Evolutionary conservation across 1,140 invertebrate genomes (phyloP), one percentile per base, ranked within the genome.

Genomic region (Lethrus apterus): DNA sequence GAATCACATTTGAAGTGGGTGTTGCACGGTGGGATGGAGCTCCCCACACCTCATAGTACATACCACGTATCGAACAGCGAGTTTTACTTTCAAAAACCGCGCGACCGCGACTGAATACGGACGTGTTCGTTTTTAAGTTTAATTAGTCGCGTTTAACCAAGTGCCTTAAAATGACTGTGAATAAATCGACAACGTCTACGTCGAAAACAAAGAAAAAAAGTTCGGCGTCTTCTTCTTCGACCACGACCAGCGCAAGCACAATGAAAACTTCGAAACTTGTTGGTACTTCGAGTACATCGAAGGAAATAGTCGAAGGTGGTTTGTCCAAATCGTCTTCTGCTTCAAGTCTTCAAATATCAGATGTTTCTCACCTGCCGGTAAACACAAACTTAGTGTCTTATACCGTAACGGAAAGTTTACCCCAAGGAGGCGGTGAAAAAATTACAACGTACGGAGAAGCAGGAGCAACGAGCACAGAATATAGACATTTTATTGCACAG

Each of bases 331-430:
- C 60, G 4, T 64, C 62, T 4, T 64, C 62, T 4, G 49, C 59
- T 5, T 63, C 62, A n/a, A 64, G 62, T 46, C 19, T 67, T 14
- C 51, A 64, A 49, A 67, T 67, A 5, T 48, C 59, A 1, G 65
- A 67, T 48, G 55, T 67, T 11, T 67, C 65, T 0, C 62, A 65
- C 52, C 44, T 64, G 31, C 62, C 62, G 9, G 56, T 61, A 18
- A 55, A 49, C 24, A 51, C 55, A 4, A 56, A 60, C 14, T 21
- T 58, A 4, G 60, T 64, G 2, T 57, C 53, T 14, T 67, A 67
- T 36, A 63, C 56, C 4, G 65, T 67, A 9, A 65, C 63, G 0
- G 62, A 64, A 50, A 48, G 48, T 17, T 33, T 65, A 8, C 63
- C 62, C 3, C 55, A 57, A 3, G 63, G 63, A 5, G 35, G 53